Percentiles rank a stretch among this genome's conserved stretches.
phyloP scores from a whole-genome alignment of 2,797 vertebrate species.

The Thunnus albacares region DNA sequence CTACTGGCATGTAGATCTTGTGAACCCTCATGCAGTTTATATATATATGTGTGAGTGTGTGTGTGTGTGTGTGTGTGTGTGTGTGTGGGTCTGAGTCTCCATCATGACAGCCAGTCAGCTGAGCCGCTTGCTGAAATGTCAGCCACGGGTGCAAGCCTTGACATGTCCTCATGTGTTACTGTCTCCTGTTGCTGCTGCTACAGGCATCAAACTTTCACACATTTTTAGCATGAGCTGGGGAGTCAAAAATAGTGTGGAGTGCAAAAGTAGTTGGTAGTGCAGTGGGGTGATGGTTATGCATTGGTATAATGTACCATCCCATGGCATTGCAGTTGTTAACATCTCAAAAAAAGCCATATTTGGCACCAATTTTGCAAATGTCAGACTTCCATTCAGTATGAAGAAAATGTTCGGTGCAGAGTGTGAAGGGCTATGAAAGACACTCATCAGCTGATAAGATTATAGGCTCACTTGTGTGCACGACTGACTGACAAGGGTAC shows the following conservation, averaged over 20 bases:
- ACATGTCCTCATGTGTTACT: constrained; percentile 79
- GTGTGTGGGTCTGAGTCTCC: constrained; percentile 31
- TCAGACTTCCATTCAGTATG: constrained; percentile 22
- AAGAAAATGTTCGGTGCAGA: constrained; percentile 27
- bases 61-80: constrained; percentile 16
- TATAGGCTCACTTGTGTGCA: constrained; percentile 63
- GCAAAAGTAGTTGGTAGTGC: constrained; percentile 37
- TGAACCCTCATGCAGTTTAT: constrained; percentile 40
- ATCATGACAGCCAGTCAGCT: constrained; percentile 73
- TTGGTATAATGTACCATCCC: constrained; percentile 28
- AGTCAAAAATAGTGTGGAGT: constrained; percentile 61
- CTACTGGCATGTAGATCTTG: constrained; percentile 54
- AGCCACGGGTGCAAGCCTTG: constrained; percentile 72
- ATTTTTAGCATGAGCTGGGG: constrained; percentile 58
- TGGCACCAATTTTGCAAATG: constrained; percentile 25
- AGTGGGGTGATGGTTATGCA: constrained; percentile 28
- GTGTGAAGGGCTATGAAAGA: constrained; percentile 63
- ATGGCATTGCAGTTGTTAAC: constrained; percentile 3
- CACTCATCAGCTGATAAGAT: constrained; percentile 71
- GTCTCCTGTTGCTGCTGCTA: constrained; percentile 76
- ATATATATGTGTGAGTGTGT: constrained; percentile 6
- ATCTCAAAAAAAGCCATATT: neutral
- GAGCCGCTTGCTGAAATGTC: constrained; percentile 74
- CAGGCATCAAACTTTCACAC: constrained; percentile 71
- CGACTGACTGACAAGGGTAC: constrained; percentile 66